Base-by-base conservation (phyloP, 2,888 invertebrate species). In the Brassicogethes aeneus region DNA sequence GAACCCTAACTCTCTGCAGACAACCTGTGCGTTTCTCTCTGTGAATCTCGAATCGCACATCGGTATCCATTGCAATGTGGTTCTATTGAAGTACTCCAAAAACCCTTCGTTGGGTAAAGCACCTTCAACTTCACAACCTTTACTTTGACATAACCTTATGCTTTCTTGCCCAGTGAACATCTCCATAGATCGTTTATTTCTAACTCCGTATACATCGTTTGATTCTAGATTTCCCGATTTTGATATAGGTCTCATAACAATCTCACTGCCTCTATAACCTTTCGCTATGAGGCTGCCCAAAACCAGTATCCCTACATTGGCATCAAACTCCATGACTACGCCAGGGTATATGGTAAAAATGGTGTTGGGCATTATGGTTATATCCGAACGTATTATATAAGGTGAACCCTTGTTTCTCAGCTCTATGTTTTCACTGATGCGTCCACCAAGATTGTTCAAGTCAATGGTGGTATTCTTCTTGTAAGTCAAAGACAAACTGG, bases 21-120 rank as follows among this genome's bases (percentile, higher is more conserved):
- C 92, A 1, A 97, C 96, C 73, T 94, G 87, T 2, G 94, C 96
- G 62, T 96, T 97, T 55, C 95, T 77, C 64, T 96, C 93, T 0
- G 95, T 95, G 64, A 99, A 99, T 43, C 93, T 77, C 34, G 78
- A 78, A 66, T 99, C 99, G 67, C 99, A 99, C 70, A 96, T 82
- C 0, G 97, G 92, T 23, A 95, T 88, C 92, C 95, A 96, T 60
- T 96, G 95, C 13, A 91, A 72, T 0, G 95, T 94, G 2, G 99
- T 97, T 52, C 77, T 78, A 60, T 99, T 99, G 63, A 88, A 97
- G 61, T 93, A 87, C 70, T 97, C 94, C 44, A 97, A 66, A 59
- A 95, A 97, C 3, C 96, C 96, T 74, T 86, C 82, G 54, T 78
- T 77, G 1, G 73, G 71, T 44, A 65, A 69, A 36, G 71, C 70